phyloP scores from a whole-genome alignment of 1,140 invertebrate species.

The Drosophila yakuba region DNA sequence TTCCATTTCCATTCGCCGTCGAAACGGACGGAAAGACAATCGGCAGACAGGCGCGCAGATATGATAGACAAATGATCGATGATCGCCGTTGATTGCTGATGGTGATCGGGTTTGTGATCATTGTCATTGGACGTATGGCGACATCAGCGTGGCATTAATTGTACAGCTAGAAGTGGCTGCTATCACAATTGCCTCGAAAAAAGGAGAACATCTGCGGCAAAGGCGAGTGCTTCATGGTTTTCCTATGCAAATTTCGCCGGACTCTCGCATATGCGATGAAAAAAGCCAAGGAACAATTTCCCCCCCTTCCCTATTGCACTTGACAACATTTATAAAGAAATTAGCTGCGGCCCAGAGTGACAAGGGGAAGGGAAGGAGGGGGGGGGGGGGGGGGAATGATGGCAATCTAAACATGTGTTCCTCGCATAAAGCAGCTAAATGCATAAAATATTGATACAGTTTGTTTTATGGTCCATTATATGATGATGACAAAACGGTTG shows the following conservation, averaged over 20 bases:
- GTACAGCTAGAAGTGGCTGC: slow-evolving; percentile 44
- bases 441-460: slow-evolving; percentile 83
- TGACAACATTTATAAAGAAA: slow-evolving; percentile 68
- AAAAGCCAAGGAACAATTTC: not conserved
- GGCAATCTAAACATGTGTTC: slow-evolving; percentile 81
- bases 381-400: slow-evolving; percentile 52
- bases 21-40: slow-evolving; percentile 53
- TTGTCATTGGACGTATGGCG: slow-evolving; percentile 57
- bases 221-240: slow-evolving; percentile 70
- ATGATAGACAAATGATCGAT: slow-evolving; percentile 60
- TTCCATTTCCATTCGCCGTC: slow-evolving; percentile 30
- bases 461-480: slow-evolving; percentile 83
- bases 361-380: not conserved
- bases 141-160: slow-evolving; percentile 58
- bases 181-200: slow-evolving; percentile 54
- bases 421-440: slow-evolving; percentile 62
- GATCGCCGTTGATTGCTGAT: slow-evolving; percentile 64
- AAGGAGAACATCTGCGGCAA: slow-evolving; percentile 66
- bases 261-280: slow-evolving; percentile 64
- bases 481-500: slow-evolving; percentile 76
- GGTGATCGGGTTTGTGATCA: slow-evolving; percentile 43
- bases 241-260: slow-evolving; percentile 71
- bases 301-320: slow-evolving; percentile 31
- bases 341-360: slow-evolving; percentile 68
- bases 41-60: slow-evolving; percentile 45